Evolutionary conservation across 2,797 vertebrate genomes (phyloP).

Genomic region (Erithacus rubecula): DNA sequence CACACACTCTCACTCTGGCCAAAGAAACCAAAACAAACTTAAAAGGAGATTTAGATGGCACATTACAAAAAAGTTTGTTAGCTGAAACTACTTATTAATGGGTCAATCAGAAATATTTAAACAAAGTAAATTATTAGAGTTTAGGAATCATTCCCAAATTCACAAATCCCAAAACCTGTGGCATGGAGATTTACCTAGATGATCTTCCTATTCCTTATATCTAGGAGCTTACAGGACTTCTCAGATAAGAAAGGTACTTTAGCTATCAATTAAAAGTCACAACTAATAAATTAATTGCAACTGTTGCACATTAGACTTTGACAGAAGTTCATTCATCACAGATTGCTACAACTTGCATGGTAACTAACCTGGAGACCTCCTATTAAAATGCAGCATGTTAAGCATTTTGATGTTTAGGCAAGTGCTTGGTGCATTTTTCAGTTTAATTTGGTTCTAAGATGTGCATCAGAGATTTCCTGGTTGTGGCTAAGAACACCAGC

Average conservation of each 20-base stretch:
- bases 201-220: background rate
- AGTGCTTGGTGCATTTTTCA: background rate
- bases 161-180: background rate
- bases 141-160: background rate
- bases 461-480: background rate
- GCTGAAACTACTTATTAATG: background rate
- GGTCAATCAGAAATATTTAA: background rate
- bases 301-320: background rate
- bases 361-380: background rate
- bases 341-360: background rate
- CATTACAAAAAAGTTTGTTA: background rate
- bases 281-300: background rate
- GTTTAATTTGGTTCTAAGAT: background rate
- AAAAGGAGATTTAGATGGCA: background rate
- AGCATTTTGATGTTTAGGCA: background rate
- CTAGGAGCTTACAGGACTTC: background rate
- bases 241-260: background rate
- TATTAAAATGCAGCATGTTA: background rate
- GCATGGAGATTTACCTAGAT: background rate
- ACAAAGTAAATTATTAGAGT: background rate
- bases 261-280: background rate
- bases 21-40: background rate
- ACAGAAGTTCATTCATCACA: background rate
- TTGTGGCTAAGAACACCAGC: background rate
- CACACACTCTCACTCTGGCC: fast-evolving